A percentile compares a stretch with the other conserved stretches of the same genome.
phyloP scores from a whole-genome alignment of 2,888 invertebrate species.

The Iphiclides podalirius region DNA sequence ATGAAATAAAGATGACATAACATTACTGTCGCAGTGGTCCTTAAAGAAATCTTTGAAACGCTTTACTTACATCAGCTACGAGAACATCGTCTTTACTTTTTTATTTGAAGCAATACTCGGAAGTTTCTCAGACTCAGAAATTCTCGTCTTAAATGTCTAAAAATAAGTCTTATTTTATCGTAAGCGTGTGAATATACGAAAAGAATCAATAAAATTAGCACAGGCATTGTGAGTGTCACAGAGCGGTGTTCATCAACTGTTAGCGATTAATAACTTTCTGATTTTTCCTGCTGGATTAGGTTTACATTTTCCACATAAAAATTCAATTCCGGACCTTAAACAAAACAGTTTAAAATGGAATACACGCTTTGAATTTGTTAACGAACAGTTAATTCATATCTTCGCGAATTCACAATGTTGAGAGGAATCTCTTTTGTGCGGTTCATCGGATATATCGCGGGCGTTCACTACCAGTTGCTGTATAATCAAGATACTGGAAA shows the following conservation, averaged over 20 bases:
- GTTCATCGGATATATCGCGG: slow-evolving; percentile 15
- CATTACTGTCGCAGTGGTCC: slow-evolving; percentile 2
- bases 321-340: not conserved
- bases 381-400: slow-evolving; percentile 6
- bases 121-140: slow-evolving; percentile 9
- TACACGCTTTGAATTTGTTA: slow-evolving; percentile 13
- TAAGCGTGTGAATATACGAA: too few species aligned
- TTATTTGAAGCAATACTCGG: slow-evolving; percentile 3
- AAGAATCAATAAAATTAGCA: too few species aligned
- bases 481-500: slow-evolving; percentile 39
- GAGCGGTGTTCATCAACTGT: too few species aligned
- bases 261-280: too few species aligned
- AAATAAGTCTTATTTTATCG: too few species aligned
- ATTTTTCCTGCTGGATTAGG: too few species aligned
- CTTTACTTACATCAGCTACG: not conserved
- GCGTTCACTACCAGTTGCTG: slow-evolving; percentile 14
- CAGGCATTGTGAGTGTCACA: too few species aligned
- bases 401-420: slow-evolving; percentile 5
- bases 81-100: slow-evolving; percentile 14
- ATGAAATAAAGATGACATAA: slow-evolving; percentile 17
- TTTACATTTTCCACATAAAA: not conserved
- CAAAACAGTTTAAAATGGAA: slow-evolving; percentile 2
- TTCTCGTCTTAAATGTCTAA: too few species aligned
- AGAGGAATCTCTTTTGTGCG: slow-evolving; percentile 19
- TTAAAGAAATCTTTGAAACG: slow-evolving; percentile 4